Conservation (phyloP, 2,113 vertebrate species). For the Ammospiza caudacuta region DNA sequence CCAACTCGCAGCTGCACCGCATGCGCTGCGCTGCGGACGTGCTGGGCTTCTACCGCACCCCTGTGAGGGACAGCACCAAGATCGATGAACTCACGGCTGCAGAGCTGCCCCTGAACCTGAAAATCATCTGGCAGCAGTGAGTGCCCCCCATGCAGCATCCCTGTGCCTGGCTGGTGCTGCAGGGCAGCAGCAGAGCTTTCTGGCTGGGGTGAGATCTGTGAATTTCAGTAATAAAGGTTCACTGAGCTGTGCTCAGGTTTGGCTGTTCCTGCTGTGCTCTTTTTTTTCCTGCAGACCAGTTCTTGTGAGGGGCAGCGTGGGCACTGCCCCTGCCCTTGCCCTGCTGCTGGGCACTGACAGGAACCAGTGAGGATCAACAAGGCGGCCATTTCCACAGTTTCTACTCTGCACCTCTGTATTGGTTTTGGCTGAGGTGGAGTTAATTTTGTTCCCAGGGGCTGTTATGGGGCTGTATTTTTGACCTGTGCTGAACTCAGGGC, state of each 20-base stretch:
- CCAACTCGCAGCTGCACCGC: neutral
- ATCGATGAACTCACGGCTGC: neutral
- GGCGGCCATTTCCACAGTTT: neutral
- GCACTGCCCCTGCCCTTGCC: neutral
- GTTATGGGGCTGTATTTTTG: neutral
- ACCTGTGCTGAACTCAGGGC: neutral
- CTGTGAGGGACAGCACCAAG: neutral
- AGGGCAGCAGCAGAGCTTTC: neutral
- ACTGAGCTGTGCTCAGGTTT: neutral
- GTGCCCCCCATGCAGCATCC: rapidly evolving
- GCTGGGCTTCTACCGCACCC: neutral
- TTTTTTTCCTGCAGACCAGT: neutral
- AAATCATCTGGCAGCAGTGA: neutral
- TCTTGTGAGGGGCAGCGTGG: rapidly evolving
- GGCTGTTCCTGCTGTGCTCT: neutral
- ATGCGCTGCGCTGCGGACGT: neutral
- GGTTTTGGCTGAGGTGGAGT: neutral
- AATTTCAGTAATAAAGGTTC: neutral
- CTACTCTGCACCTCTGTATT: neutral
- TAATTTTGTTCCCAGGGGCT: neutral
- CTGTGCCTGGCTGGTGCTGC: too few species aligned
- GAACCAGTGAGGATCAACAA: neutral
- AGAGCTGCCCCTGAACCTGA: neutral
- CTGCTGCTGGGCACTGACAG: neutral
- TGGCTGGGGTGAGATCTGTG: too few species aligned